A percentile compares a stretch with the other conserved stretches of the same genome.
Conservation (phyloP, 2,797 vertebrate species). For the Pangasius krempfi region DNA sequence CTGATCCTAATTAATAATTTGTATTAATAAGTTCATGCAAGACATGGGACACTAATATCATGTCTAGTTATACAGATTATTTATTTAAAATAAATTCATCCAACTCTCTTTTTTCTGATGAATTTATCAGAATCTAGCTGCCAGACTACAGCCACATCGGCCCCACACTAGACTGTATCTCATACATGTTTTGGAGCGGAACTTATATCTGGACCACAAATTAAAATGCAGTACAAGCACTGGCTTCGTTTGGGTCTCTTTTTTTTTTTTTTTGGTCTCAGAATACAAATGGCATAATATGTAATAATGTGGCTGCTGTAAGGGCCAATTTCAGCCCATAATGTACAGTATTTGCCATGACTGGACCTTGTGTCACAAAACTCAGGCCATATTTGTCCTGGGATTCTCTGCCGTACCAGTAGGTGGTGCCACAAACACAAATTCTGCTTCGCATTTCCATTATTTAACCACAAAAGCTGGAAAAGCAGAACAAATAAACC, state of each 20-base stretch:
- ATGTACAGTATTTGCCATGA: no score
- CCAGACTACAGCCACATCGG: not conserved
- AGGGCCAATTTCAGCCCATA: no score
- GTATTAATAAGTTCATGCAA: not conserved
- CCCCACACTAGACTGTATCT: not conserved
- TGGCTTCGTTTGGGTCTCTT: not conserved
- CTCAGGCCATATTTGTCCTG: not conserved
- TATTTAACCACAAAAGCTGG: not conserved
- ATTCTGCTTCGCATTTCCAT: not conserved
- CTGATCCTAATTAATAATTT: not conserved
- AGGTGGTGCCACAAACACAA: not conserved
- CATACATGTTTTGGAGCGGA: not conserved
- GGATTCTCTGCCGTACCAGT: not conserved
- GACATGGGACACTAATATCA: not conserved
- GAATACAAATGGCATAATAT: not conserved
- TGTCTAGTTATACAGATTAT: not conserved
- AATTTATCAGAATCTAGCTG: not conserved
- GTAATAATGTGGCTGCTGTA: no score
- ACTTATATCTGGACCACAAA: not conserved
- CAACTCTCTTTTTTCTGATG: not conserved
- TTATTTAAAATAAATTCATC: no score
- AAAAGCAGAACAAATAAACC: not conserved
- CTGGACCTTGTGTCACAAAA: not conserved
- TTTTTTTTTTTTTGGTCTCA: not conserved
- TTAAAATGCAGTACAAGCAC: not conserved